phyloP scores from a whole-genome alignment of 2,888 invertebrate genomes.

The Rotaria magnacalcarata region DNA sequence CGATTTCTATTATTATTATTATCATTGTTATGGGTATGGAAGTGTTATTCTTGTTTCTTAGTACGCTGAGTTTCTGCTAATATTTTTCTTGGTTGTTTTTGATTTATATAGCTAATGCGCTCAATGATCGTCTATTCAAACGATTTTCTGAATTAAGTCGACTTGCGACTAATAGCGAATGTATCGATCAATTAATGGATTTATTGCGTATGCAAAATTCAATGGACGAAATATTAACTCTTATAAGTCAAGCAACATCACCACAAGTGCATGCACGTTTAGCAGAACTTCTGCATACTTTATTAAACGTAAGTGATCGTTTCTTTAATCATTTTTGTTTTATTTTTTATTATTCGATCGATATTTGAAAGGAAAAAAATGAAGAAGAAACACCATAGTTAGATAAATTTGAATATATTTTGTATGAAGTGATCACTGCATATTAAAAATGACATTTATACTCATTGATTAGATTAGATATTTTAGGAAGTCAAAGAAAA shows the following conservation, averaged over 20 bases:
- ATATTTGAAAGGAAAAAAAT: too few species aligned
- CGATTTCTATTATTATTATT: background rate
- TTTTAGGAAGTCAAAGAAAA: too few species aligned
- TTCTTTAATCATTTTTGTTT: too few species aligned
- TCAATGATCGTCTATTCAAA: constrained; percentile 33
- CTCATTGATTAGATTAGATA: too few species aligned
- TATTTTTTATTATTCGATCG: too few species aligned
- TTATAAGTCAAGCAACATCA: constrained; percentile 33
- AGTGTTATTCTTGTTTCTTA: background rate
- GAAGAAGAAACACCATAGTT: too few species aligned
- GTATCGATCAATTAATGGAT: constrained; percentile 34
- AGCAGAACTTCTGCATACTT: constrained; percentile 4
- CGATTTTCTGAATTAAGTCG: constrained; percentile 36
- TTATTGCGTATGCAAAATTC: constrained; percentile 36
- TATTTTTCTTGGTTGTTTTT: background rate
- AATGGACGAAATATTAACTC: constrained; percentile 22
- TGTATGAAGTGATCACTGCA: too few species aligned
- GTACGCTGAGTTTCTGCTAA: background rate
- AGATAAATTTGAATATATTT: too few species aligned
- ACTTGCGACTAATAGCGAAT: constrained; percentile 32
- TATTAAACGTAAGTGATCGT: background rate
- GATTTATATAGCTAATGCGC: background rate
- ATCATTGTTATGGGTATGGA: background rate
- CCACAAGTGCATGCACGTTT: constrained; percentile 9
- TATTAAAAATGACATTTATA: too few species aligned